phyloP scores from a whole-genome alignment of 1,140 invertebrate genomes.

The Brachionus paranguensis region DNA sequence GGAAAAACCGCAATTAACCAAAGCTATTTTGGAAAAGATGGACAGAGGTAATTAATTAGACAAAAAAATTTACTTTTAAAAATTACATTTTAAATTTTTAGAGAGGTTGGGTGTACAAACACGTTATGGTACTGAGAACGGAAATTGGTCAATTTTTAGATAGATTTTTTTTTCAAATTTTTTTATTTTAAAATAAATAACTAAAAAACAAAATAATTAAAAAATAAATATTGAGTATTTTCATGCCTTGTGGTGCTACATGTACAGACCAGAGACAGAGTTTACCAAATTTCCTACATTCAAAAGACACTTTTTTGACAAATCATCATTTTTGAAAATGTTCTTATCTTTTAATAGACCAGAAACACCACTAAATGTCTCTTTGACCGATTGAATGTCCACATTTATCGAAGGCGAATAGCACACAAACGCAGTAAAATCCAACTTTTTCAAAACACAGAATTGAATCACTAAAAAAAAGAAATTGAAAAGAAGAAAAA shows the following conservation, averaged over 20 bases:
- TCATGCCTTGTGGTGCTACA: background rate
- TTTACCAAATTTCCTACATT: background rate
- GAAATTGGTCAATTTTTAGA: constrained; percentile 33
- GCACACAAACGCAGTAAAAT: constrained; percentile 24
- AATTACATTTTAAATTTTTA: background rate
- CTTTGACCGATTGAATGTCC: constrained; percentile 30
- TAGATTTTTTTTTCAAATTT: constrained; percentile 1
- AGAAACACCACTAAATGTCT: background rate
- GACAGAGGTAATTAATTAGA: constrained; percentile 19
- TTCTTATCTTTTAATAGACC: background rate
- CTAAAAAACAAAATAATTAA: background rate
- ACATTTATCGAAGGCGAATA: background rate
- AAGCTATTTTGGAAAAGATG: background rate
- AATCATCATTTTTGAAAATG: background rate
- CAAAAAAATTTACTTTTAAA: background rate
- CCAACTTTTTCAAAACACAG: constrained; percentile 30
- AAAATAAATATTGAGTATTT: background rate
- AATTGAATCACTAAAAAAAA: constrained; percentile 15
- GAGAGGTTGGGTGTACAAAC: constrained; percentile 28
- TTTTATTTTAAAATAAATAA: constrained; percentile 29
- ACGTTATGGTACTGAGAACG: background rate
- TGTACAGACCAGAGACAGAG: constrained; percentile 2
- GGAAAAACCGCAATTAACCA: background rate
- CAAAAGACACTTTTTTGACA: constrained; percentile 3
- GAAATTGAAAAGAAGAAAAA: background rate